Conservation (phyloP, 2,113 vertebrate genomes). For the Cynocephalus volans region DNA sequence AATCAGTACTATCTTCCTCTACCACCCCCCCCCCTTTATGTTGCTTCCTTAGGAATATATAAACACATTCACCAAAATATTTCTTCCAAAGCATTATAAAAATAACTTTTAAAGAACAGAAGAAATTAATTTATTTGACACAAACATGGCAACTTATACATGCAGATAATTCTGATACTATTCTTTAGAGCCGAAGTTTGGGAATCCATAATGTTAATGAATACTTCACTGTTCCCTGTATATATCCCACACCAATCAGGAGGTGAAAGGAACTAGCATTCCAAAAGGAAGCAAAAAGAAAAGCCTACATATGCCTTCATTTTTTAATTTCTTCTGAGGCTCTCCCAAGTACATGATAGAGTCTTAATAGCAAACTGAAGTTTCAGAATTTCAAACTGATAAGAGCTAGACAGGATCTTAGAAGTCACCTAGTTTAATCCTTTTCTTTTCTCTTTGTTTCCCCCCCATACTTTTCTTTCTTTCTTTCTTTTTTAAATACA, state of each 20-base stretch:
- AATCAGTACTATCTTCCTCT: background rate
- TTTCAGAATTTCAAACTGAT: background rate
- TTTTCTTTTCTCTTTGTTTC: background rate
- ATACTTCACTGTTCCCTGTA: background rate
- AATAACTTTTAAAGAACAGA: conserved; percentile 46
- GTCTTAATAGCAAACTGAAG: background rate
- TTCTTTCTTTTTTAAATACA: background rate
- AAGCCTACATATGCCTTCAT: background rate
- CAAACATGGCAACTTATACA: background rate
- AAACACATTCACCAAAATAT: conserved; percentile 34
- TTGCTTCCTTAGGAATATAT: background rate
- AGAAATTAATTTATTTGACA: background rate
- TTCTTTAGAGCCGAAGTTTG: background rate
- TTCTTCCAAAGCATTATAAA: background rate
- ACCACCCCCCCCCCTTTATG: background rate
- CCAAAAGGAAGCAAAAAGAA: conserved; percentile 16
- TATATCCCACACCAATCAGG: background rate
- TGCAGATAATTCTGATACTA: background rate
- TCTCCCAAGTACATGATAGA: background rate
- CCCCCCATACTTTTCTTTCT: background rate
- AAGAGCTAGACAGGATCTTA: background rate
- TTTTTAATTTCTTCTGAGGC: background rate
- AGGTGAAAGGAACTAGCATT: background rate
- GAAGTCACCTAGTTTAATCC: background rate
- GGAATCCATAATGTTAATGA: background rate